Evolutionary conservation across 2,888 invertebrate species (phyloP).

Genomic region (Meloe dianella): DNA sequence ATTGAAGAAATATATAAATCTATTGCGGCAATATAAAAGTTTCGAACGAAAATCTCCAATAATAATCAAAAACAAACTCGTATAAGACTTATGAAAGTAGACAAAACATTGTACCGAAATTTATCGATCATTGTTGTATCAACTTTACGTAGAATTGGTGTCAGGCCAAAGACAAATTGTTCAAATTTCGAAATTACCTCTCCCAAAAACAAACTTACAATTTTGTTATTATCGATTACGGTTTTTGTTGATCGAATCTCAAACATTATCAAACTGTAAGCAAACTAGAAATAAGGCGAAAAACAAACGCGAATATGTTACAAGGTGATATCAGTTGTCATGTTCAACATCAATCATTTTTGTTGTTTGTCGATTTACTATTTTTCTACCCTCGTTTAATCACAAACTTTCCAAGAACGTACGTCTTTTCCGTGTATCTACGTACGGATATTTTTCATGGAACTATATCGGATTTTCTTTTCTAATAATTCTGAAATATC

Average conservation of each 20-base stretch:
- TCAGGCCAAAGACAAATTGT: background rate
- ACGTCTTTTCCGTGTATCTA: too few relatives aligned
- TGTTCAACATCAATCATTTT: background rate
- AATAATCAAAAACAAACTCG: too few relatives aligned
- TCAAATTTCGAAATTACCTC: background rate
- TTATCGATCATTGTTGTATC: background rate
- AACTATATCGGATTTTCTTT: too few relatives aligned
- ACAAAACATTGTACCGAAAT: too few relatives aligned
- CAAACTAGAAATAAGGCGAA: background rate
- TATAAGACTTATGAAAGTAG: too few relatives aligned
- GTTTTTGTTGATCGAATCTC: background rate
- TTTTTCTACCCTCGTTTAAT: background rate
- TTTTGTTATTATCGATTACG: background rate
- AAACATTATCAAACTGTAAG: background rate
- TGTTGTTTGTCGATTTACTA: background rate
- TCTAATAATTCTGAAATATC: too few relatives aligned
- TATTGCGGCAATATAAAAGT: too few relatives aligned
- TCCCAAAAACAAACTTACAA: background rate
- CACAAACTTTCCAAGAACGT: background rate
- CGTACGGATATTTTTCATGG: too few relatives aligned
- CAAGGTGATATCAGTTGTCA: background rate
- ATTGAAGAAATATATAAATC: too few relatives aligned
- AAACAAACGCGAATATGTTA: background rate
- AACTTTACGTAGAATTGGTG: background rate
- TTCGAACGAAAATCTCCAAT: too few relatives aligned